Evolutionary conservation across 1,140 invertebrate genomes (phyloP).

Genomic region (Eurosta solidaginis): DNA sequence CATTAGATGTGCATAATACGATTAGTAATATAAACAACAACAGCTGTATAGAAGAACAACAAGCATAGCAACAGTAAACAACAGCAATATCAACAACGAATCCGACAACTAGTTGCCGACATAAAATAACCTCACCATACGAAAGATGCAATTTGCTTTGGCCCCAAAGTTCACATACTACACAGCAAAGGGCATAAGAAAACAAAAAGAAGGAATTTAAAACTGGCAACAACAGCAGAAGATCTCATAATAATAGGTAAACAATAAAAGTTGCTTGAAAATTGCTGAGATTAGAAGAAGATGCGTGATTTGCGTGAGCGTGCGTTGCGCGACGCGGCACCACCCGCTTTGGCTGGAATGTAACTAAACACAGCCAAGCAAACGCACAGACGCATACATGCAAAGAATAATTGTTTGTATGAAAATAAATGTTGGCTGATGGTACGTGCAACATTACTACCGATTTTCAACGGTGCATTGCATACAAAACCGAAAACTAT

Average conservation of each 20-base stretch:
- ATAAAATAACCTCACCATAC: background rate
- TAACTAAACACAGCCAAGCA: background rate
- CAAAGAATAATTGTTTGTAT: background rate
- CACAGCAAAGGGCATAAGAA: background rate
- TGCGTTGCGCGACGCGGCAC: constrained; percentile 37
- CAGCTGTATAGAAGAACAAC: background rate
- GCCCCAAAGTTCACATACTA: constrained; percentile 5
- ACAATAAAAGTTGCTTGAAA: background rate
- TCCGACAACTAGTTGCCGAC: background rate
- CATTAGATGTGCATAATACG: constrained; percentile 2
- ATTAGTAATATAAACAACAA: constrained; percentile 26
- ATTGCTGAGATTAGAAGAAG: constrained; percentile 35
- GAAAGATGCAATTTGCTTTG: constrained; percentile 27
- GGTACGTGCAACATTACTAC: background rate
- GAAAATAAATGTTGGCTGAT: background rate
- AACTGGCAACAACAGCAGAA: constrained; percentile 30
- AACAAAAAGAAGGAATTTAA: background rate
- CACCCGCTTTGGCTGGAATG: background rate
- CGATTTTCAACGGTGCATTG: background rate
- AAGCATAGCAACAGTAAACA: background rate
- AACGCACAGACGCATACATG: background rate
- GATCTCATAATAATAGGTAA: background rate
- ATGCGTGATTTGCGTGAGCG: constrained; percentile 60
- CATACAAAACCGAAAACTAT: background rate
- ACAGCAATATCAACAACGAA: constrained; percentile 22